A percentile compares a stretch with the other conserved stretches of the same genome.
phyloP scores from a whole-genome alignment of 2,888 invertebrate genomes.

The Gerris lacustris region DNA sequence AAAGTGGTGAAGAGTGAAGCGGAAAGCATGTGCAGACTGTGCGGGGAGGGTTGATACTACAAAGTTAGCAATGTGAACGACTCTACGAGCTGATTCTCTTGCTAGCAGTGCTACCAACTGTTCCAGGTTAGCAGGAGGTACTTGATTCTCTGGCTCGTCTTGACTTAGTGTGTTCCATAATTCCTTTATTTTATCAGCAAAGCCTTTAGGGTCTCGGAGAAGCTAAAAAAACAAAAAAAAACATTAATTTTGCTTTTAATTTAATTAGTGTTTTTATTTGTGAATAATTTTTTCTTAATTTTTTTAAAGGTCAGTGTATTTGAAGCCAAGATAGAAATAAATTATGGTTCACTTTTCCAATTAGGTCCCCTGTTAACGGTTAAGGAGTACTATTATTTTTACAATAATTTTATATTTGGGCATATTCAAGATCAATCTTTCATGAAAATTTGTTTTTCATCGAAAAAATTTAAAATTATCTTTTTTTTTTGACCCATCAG shows the following conservation, averaged over 20 bases:
- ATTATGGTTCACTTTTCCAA: no score
- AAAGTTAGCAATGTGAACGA: constrained; percentile 67
- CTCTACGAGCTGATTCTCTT: constrained; percentile 60
- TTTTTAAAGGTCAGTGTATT: no score
- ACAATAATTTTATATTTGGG: no score
- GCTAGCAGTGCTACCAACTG: constrained; percentile 62
- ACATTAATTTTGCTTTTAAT: neutral
- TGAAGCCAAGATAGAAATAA: no score
- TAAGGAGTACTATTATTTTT: no score
- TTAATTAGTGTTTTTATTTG: neutral
- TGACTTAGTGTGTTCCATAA: constrained; percentile 57
- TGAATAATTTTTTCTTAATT: neutral
- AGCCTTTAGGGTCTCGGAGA: constrained; percentile 65
- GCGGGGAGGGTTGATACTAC: constrained; percentile 49
- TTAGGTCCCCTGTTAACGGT: no score
- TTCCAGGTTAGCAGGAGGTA: constrained; percentile 62
- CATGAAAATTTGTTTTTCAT: no score
- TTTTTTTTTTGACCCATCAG: no score
- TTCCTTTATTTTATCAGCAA: constrained; percentile 54
- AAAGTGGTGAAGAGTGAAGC: constrained; percentile 21
- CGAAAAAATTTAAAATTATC: no score
- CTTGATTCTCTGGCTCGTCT: constrained; percentile 76
- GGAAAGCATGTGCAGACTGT: constrained; percentile 27
- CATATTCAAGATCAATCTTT: no score
- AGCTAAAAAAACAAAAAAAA: constrained; percentile 42